Evolutionary conservation across 2,797 vertebrate genomes (phyloP).

Genomic region (Cyprinella venusta): DNA sequence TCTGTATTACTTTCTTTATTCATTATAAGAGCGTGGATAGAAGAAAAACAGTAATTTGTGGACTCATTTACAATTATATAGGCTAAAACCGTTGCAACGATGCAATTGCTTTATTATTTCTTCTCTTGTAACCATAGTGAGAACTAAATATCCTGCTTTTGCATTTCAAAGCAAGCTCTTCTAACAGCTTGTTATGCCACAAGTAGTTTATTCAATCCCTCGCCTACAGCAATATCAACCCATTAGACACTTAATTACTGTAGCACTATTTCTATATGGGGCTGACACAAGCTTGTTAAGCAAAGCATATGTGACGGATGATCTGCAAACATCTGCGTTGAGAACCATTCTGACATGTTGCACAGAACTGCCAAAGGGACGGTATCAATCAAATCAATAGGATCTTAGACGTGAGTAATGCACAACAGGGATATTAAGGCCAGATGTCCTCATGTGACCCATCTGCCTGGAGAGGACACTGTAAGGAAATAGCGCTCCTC

Average conservation of each 20-base stretch:
- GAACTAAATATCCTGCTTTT: constrained; percentile 20
- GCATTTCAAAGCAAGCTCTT: constrained; percentile 17
- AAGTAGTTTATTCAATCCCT: constrained; percentile 40
- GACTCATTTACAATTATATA: background rate
- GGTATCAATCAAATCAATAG: constrained; percentile 58
- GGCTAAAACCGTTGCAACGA: no score
- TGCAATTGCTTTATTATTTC: background rate
- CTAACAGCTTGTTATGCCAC: constrained; percentile 39
- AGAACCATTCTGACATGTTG: constrained; percentile 18
- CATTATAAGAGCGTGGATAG: background rate
- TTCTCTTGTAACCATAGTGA: constrained; percentile 23
- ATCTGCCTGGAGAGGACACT: constrained; percentile 17
- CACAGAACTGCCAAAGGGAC: constrained; percentile 47
- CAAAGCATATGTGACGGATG: constrained; percentile 43
- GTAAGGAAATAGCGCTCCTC: constrained; percentile 14
- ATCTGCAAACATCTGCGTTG: constrained; percentile 55
- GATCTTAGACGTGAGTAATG: constrained; percentile 44
- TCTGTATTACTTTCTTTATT: background rate
- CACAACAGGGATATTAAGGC: constrained; percentile 48
- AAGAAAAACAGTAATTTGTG: background rate
- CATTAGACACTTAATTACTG: constrained; percentile 17
- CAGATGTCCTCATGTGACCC: constrained; percentile 61
- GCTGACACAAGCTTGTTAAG: constrained; percentile 39
- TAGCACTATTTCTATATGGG: constrained; percentile 47
- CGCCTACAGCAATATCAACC: constrained; percentile 44